Conservation (phyloP, 1,140 invertebrate species). For the Adelges cooleyi region DNA sequence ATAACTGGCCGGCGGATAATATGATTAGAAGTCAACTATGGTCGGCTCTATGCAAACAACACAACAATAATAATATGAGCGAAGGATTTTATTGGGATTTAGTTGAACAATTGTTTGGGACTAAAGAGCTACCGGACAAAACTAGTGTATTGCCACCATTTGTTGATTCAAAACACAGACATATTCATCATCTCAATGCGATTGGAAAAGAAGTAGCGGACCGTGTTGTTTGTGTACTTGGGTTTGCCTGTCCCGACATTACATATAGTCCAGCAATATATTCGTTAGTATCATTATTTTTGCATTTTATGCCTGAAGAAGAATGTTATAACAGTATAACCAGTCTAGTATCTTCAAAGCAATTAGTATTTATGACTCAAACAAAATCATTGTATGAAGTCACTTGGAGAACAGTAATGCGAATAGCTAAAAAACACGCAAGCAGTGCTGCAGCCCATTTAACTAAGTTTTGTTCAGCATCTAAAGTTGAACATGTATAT, state of each 20-base stretch:
- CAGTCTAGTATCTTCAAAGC: constrained; percentile 70
- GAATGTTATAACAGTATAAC: constrained; percentile 87
- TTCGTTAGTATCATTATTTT: constrained; percentile 73
- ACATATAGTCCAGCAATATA: constrained; percentile 85
- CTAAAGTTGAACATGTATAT: constrained; percentile 55
- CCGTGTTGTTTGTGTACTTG: constrained; percentile 74
- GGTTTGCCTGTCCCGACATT: constrained; percentile 85
- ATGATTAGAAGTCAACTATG: constrained; percentile 67
- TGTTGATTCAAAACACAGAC: constrained; percentile 73
- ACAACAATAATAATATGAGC: constrained; percentile 62
- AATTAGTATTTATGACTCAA: constrained; percentile 84
- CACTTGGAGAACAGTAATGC: constrained; percentile 82
- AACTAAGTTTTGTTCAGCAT: constrained; percentile 51
- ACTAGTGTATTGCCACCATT: constrained; percentile 77
- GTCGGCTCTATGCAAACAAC: constrained; percentile 69
- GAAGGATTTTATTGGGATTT: constrained; percentile 82
- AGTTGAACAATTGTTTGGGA: constrained; percentile 80
- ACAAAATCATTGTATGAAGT: constrained; percentile 86
- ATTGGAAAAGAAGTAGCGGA: constrained; percentile 71
- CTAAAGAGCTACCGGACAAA: constrained; percentile 72
- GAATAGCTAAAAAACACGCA: constrained; percentile 89
- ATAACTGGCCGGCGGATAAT: constrained; percentile 68
- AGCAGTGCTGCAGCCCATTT: constrained; percentile 78
- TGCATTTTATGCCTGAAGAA: constrained; percentile 89
- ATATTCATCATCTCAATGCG: constrained; percentile 70